phyloP scores from a whole-genome alignment of 1,140 invertebrate genomes.

The Drosophila ercepeae region DNA sequence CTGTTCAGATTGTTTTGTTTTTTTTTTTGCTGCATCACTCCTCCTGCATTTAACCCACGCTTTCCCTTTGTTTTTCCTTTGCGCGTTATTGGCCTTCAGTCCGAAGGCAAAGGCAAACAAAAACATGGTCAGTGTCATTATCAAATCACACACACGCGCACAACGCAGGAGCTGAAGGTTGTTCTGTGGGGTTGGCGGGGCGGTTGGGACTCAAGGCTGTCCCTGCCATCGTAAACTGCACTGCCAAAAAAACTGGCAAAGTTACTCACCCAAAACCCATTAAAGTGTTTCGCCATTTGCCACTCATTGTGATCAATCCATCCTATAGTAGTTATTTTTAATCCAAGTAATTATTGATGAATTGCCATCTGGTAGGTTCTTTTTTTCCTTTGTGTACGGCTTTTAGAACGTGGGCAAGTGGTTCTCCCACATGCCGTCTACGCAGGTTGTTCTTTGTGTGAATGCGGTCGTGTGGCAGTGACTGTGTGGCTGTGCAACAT shows the following conservation, averaged over 20 bases:
- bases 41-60: conserved; percentile 35
- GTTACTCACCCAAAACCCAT: background rate
- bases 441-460: conserved; percentile 43
- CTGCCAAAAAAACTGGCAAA: conserved; percentile 3
- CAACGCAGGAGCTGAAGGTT: conserved; percentile 9
- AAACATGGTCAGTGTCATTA: conserved; percentile 69
- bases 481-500: conserved; percentile 26
- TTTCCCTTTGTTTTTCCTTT: conserved; percentile 35
- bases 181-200: background rate
- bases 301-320: too few relatives aligned
- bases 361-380: background rate
- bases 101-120: conserved; percentile 37
- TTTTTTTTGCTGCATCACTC: conserved; percentile 8
- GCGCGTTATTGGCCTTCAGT: conserved; percentile 44
- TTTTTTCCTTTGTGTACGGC: conserved; percentile 12
- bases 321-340: too few relatives aligned
- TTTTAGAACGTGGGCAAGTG: conserved; percentile 58
- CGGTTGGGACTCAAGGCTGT: conserved; percentile 31
- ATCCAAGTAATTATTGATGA: background rate
- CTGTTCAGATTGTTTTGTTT: conserved; percentile 29
- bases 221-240: conserved; percentile 36
- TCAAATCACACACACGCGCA: conserved; percentile 54
- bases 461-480: conserved; percentile 19
- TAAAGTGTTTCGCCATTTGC: too few relatives aligned
- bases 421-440: conserved; percentile 74